phyloP scores from a whole-genome alignment of 2,113 vertebrate species.

The Notiomystis cincta region DNA sequence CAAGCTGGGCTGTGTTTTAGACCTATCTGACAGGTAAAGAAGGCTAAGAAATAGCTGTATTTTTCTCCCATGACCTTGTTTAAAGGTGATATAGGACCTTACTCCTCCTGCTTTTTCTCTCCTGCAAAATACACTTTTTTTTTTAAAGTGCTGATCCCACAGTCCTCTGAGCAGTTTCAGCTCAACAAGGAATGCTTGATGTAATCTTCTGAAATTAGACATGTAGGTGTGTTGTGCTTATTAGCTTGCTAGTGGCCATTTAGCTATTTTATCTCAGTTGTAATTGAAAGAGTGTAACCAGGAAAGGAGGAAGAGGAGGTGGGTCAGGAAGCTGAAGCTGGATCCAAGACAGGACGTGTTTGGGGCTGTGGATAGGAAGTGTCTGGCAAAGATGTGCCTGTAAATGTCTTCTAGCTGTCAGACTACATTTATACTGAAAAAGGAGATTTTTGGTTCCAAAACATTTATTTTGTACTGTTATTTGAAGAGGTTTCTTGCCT shows the following conservation, averaged over 20 bases:
- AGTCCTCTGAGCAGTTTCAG: not conserved
- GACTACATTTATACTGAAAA: not conserved
- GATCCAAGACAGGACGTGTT: not conserved
- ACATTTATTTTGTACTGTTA: not conserved
- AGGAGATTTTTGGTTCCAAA: not conserved
- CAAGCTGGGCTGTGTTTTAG: not conserved
- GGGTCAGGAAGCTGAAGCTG: not conserved
- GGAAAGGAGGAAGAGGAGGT: not conserved
- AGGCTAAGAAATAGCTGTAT: not conserved
- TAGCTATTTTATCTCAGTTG: not conserved
- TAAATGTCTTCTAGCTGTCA: not conserved
- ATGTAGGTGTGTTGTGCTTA: not conserved
- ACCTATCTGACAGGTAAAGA: not conserved
- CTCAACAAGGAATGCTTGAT: not conserved
- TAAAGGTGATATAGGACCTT: not conserved
- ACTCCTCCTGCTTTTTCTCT: not conserved
- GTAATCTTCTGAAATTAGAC: constrained; percentile 22
- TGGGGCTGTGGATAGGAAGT: not conserved
- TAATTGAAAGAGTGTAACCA: not conserved
- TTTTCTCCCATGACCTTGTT: not conserved
- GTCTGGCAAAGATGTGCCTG: not conserved
- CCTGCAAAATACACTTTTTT: not conserved
- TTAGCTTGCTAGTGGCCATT: not conserved
- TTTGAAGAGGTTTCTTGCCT: not conserved
- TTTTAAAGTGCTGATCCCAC: not conserved